Base-by-base conservation (phyloP, 2,797 vertebrate species). In the Melanotaenia trifasciata region DNA sequence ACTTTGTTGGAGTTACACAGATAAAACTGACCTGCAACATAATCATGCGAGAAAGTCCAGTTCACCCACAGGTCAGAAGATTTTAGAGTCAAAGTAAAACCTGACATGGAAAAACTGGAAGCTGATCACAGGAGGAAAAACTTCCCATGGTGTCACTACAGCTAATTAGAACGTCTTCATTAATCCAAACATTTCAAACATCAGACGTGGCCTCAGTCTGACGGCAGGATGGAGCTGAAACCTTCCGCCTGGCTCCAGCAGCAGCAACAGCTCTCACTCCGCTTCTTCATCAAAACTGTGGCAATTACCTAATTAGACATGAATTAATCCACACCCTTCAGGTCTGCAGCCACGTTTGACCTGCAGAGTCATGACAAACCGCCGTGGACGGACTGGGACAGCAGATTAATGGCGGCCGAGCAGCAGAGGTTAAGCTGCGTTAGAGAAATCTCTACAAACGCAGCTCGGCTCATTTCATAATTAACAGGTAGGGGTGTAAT, bases 281-380 rank as follows among this genome's bases (percentile, higher is more conserved):
- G 67, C 84, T 80, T 84, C 81, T 93, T 92, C 91, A 93, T 90
- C 84, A 90, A 90, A 91, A 79, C 76, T 14, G 32, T 45, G 67
- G 89, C 92, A 93, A 91, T 93, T 91, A 94, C 78, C 90, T 93
- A 91, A 92, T 90, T 92, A 92, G 83, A 86, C 90, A 84, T 93
- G 84, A 93, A 91, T 93, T 92, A 92, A 89, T 89, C 80, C 78
- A 73, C 83, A 85, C 32, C 84, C 84, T 80, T 86, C 83, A 81
- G 88, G 84, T 87, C 84, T 14, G 64, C 64, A 73, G 82, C 85
- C 80, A 24, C 70, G 70, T 76, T 28, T 88, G 85, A 91, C 84
- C 89, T 9, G 62, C 58, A 54, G 75, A 85, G 70, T 45, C 77
- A 79, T 50, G 78, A 78, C 77, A 54, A 72, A 67, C 72, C 0